Evolutionary conservation across 2,888 invertebrate genomes (phyloP), one percentile per base, ranked within the genome.

Genomic region (Rhynchonema sp.): DNA sequence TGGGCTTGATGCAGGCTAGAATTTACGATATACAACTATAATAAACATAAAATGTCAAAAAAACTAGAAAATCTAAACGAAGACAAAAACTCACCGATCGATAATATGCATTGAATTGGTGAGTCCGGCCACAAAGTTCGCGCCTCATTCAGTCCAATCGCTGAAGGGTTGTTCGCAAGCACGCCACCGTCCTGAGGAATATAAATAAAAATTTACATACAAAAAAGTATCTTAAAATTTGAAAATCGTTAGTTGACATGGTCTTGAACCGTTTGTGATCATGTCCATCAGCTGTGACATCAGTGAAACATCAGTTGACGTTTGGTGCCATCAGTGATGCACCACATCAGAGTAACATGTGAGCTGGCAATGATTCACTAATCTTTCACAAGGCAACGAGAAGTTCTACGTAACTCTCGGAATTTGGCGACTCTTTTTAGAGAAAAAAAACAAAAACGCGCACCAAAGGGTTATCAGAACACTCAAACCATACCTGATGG

Each of bases 121-220:
- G 78, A 80, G 52, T 82, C 79, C 0, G 88, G 88, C 84, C 85
- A 91, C 55, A 91, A 74, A 46, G 84, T 79, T 65, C 82, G 82
- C 0, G 87, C 85, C 76, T 91, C 91, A 72, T 88, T 88, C 54
- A 90, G 78, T 0, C 86, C 91, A 9, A 90, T 82, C 1, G 86
- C 86, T 20, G 87, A 83, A 0, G 89, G 89, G 75, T 90, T 91
- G 77, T 89, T 90, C 20, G 84, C 83, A 73, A 87, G 77, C 67
- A 88, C 82, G 30, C 89, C 88, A 64, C 85, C 84, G 75, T 86
- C 86, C 82, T 82, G 68, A 59, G 72, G 70, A 63, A 64, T 46
- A 26, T 13, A 20, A n/a, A 49, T 25, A 49, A 29, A n/a, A 56
- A 46, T 52, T 13, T 27, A 26, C 22, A 9, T 23, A 27, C 20